Evolutionary conservation across 2,797 vertebrate species (phyloP), one percentile per base, ranked within the genome.

Genomic region (Echiichthys vipera): DNA sequence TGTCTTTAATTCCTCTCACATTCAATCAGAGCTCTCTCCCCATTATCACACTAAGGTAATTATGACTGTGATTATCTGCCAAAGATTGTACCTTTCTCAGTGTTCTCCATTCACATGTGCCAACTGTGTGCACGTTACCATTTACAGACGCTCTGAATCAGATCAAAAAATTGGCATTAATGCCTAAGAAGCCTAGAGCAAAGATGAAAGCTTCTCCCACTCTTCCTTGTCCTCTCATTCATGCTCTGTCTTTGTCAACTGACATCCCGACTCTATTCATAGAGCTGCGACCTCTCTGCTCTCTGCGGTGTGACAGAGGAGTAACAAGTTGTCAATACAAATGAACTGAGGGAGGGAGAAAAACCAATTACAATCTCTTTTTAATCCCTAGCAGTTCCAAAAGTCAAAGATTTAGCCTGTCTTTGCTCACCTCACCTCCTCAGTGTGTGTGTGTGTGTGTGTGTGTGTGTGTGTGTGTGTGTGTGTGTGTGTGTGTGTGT

Each of bases 261-360:
- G 72, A 70, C 39, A 10, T 54, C 69, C 42, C 49, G 12, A 72
- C 82, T 80, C 81, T 50, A 84, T 89, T 91, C 89, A 83, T 5
- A 20, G 59, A 73, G 71, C 82, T 27, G 24, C 14, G 61, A 84
- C 83, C 88, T 84, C 62, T 65, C 55, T 69, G 74, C 81, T 77
- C 83, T 71, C 77, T 32, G 66, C 84, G 43, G 65, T 72, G 69
- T 66, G 82, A 82, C 83, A 83, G 63, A 74, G 43, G 77, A 77
- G 79, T 83, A 89, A 90, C 89, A 91, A 88, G 87, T 74, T 81
- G 83, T 91, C 91, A 91, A 91, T 91, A 92, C 84, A 89, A 91
- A 92, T 90, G 83, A 90, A 90, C 79, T 54, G 74, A 76, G 74
- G 63, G 75, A 71, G 32, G 46, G 30, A 34, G 66, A 68, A 78